phyloP scores from a whole-genome alignment of 2,797 vertebrate genomes.

The Siniperca obscura region DNA sequence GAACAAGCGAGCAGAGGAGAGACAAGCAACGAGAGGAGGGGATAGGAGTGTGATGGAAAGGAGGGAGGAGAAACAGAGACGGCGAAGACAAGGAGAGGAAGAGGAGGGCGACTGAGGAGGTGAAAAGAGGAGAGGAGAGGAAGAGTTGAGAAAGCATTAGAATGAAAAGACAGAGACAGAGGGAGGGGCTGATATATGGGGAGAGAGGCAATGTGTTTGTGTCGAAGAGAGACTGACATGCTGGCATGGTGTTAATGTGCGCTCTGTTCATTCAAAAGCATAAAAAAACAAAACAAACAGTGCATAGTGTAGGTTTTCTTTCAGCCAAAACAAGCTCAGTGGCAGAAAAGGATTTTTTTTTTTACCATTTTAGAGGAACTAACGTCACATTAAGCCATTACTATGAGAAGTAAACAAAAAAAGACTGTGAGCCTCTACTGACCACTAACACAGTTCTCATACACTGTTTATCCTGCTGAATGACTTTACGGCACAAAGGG shows the following conservation, averaged over 20 bases:
- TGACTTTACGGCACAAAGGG: not conserved
- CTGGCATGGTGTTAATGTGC: conserved; percentile 3
- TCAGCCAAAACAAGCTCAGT: not conserved
- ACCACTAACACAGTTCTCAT: not conserved
- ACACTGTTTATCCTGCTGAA: not conserved
- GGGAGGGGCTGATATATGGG: conserved; percentile 18
- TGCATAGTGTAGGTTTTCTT: not conserved
- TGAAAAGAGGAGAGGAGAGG: conserved; percentile 27
- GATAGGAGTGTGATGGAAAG: conserved; percentile 4
- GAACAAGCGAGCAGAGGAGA: conserved; percentile 17
- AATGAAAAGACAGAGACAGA: not conserved
- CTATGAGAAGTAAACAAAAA: not conserved
- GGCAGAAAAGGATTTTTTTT: not conserved
- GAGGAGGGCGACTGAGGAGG: conserved; percentile 17
- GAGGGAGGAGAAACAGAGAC: not conserved
- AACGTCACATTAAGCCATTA: not conserved
- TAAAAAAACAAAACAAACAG: not conserved
- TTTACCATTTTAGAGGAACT: not conserved
- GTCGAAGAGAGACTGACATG: conserved; percentile 5
- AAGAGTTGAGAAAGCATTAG: conserved; percentile 14
- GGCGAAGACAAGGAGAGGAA: not conserved
- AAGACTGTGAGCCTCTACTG: not conserved
- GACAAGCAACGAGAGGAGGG: conserved; percentile 23
- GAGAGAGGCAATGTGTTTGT: conserved; percentile 17
- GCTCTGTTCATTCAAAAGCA: conserved; percentile 13